Evolutionary conservation across 2,888 invertebrate species (phyloP).

Genomic region (Polyommatus iphigenia): DNA sequence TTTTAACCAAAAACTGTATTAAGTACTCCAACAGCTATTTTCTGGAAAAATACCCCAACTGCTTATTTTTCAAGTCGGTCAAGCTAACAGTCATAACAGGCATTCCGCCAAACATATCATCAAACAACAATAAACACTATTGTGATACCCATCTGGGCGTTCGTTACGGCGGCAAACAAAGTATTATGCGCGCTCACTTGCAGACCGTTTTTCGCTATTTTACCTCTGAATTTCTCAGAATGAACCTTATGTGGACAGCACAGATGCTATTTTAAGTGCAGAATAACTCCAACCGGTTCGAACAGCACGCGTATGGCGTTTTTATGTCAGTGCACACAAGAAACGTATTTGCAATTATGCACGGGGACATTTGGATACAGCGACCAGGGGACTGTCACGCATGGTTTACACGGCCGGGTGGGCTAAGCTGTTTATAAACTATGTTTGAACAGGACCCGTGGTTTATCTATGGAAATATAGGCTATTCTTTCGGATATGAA

Average conservation of each 20-base stretch:
- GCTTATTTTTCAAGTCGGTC: neutral
- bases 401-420: constrained; percentile 17
- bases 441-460: constrained; percentile 13
- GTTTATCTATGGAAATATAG: neutral
- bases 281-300: neutral
- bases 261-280: neutral
- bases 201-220: neutral
- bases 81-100: neutral
- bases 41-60: neutral
- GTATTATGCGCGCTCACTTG: constrained; percentile 29
- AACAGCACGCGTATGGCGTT: constrained; percentile 9
- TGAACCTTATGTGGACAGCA: neutral
- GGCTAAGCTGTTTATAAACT: constrained; percentile 17
- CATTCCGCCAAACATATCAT: constrained; percentile 7
- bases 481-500: neutral
- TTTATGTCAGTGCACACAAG: constrained; percentile 30
- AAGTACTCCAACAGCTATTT: too few relatives aligned
- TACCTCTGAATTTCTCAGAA: neutral
- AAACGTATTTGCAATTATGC: constrained; percentile 30
- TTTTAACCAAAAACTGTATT: too few relatives aligned
- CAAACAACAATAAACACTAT: neutral
- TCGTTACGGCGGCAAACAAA: constrained; percentile 20
- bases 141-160: constrained; percentile 10
- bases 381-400: constrained; percentile 24
- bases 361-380: constrained; percentile 16